Conservation (phyloP, 1,140 invertebrate genomes). For the Cydia amplana region DNA sequence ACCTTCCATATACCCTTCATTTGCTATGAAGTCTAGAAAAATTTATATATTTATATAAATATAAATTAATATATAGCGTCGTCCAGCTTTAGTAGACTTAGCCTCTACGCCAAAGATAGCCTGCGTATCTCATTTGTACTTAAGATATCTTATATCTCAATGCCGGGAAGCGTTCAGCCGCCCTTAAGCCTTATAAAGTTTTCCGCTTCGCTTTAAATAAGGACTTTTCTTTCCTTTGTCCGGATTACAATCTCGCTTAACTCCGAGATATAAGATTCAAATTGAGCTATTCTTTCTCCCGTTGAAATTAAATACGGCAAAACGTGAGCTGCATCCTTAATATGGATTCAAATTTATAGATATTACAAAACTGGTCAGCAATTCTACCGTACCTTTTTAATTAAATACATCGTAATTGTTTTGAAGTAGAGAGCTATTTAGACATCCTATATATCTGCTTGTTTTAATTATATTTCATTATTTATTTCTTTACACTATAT, state of each 20-base stretch:
- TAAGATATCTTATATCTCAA: neutral
- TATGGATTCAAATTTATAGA: neutral
- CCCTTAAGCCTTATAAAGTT: constrained; percentile 21
- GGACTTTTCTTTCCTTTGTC: constrained; percentile 25
- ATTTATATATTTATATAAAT: no score
- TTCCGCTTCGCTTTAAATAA: constrained; percentile 24
- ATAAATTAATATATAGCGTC: no score
- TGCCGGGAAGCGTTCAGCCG: neutral
- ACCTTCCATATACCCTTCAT: no score
- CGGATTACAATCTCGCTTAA: constrained; percentile 24
- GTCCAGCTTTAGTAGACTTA: no score
- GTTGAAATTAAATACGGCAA: constrained; percentile 24
- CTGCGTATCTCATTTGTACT: neutral
- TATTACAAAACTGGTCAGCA: neutral
- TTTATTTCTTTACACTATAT: no score
- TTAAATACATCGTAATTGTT: neutral
- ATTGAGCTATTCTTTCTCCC: constrained; percentile 1
- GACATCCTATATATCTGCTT: no score
- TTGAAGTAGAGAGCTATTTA: neutral
- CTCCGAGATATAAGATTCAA: constrained; percentile 10
- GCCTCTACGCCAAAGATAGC: neutral
- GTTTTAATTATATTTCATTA: no score
- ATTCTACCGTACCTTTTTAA: neutral
- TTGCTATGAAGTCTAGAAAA: no score
- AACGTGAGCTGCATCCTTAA: constrained; percentile 10